Conservation (phyloP, 2,797 vertebrate genomes). For the Hipposideros larvatus region DNA sequence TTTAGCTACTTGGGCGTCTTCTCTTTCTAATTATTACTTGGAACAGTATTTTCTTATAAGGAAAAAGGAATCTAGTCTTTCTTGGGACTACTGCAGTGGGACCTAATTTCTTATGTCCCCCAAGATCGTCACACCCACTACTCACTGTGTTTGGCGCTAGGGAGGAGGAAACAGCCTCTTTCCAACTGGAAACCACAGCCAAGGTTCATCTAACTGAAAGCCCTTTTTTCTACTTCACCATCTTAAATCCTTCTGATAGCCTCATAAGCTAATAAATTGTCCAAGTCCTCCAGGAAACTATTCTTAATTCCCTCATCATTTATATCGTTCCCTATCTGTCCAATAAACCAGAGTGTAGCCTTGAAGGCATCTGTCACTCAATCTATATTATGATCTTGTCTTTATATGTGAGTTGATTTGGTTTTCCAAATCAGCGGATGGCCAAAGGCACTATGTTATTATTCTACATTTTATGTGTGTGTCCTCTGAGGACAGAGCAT, state of each 20-base stretch:
- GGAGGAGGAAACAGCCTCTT: background rate
- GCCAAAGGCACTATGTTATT: background rate
- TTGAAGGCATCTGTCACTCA: background rate
- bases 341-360: background rate
- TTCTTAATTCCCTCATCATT: slow-evolving; percentile 37
- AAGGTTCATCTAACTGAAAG: background rate
- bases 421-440: slow-evolving; percentile 2
- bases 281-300: background rate
- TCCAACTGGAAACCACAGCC: background rate
- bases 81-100: background rate
- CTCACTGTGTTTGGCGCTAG: background rate
- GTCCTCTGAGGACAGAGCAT: background rate
- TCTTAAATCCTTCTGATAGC: background rate
- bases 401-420: slow-evolving; percentile 32
- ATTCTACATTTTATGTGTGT: background rate
- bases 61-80: background rate
- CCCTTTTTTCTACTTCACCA: background rate
- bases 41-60: background rate
- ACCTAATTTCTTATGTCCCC: background rate
- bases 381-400: slow-evolving; percentile 22
- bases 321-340: background rate
- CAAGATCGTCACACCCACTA: background rate
- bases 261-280: background rate
- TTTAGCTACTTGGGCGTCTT: background rate
- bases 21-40: background rate